Evolutionary conservation across 2,113 vertebrate genomes (phyloP), one percentile per base, ranked within the genome.

Genomic region (Xenotilapia flavipinnis): DNA sequence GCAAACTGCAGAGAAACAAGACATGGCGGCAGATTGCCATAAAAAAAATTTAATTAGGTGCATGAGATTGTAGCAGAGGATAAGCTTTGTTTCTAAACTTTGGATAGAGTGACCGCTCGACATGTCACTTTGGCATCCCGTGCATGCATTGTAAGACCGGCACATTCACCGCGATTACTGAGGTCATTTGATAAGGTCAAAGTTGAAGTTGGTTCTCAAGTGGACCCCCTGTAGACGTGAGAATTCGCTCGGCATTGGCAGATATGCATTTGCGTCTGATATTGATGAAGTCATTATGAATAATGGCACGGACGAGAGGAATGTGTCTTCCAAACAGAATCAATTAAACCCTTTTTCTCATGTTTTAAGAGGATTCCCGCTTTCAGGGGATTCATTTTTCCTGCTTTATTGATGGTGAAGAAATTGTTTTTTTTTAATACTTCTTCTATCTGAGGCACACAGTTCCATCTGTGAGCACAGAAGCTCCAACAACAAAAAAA

Each of bases 111-210:
- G 62, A 88, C 28, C 47, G 31, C 23, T 86, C 83, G 8, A 79
- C 60, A 11, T 89, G 92, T 91, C 94, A 95, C 91, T 92, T 3
- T 90, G 91, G 94, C 86, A 94, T 95, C 70, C 81, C 28, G 45
- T n/a, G 83, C 68, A 83, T 68, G 86, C 88, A 89, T 91, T 93
- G 87, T 92, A 51, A 77, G 80, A 79, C 45, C 15, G 17, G 11
- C 79, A 65, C 85, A 89, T 93, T 91, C 89, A 92, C 51, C 47
- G 2, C 38, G 5, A 83, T 56, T 56, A 45, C 83, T 51, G 3
- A 81, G 90, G 92, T 88, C 87, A 86, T 85, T 84, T 53, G 17
- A 28, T 14, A 3, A 79, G 93, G 93, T 93, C 92, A 94, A 6
- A 82, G 94, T 83, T 93, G 91, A 95, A 92, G 90, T 88, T 87